These are phyloP conservation scores for Xenus cinereus DNA, from an alignment of 2,113 vertebrate species.

Conservation along the genomic window DNA sequence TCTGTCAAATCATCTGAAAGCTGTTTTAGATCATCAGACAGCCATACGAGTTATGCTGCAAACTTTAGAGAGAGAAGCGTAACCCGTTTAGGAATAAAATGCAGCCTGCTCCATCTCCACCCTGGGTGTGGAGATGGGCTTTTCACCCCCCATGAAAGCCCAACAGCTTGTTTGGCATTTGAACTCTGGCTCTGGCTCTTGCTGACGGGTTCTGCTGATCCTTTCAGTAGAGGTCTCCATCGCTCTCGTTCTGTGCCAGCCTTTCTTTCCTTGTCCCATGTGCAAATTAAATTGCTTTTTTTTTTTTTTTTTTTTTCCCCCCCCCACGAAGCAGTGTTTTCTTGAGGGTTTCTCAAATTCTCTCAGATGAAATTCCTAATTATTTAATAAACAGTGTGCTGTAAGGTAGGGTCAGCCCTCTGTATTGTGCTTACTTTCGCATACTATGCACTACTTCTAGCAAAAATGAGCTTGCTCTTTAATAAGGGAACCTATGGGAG, in stretches of 20 bases:
- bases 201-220: not conserved
- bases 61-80: not conserved
- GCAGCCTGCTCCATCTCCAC: not conserved
- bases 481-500: too few relatives aligned
- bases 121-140: not conserved
- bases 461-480: too few relatives aligned
- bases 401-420: too few relatives aligned
- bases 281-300: not conserved
- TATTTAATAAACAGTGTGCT: too few relatives aligned
- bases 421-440: too few relatives aligned
- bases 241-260: not conserved
- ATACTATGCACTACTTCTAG: too few relatives aligned
- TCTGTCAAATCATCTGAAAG: not conserved
- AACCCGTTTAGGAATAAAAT: not conserved
- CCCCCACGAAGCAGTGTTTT: too few relatives aligned
- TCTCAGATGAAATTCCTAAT: too few relatives aligned
- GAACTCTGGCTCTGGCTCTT: not conserved
- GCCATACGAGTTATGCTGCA: not conserved
- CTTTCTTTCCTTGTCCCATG: not conserved
- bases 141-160: not conserved
- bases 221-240: not conserved
- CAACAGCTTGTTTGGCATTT: not conserved
- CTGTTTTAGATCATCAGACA: not conserved
- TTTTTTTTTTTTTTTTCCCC: not conserved
- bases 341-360: too few relatives aligned